phyloP scores from a whole-genome alignment of 2,113 vertebrate species.

The Sporophila hypoxantha region DNA sequence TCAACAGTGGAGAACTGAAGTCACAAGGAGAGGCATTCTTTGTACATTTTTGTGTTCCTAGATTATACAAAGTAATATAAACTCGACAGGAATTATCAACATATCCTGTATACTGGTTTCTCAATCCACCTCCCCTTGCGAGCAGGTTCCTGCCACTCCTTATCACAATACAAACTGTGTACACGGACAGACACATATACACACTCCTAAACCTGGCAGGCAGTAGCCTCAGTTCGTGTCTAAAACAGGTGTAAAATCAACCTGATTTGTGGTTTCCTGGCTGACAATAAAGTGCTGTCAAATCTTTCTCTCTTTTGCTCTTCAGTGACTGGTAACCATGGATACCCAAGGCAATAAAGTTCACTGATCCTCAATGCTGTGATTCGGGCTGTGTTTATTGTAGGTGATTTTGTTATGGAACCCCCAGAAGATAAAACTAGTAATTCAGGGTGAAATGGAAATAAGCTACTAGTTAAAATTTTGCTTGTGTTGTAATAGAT shows the following conservation, averaged over 20 bases:
- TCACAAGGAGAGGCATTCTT: background rate
- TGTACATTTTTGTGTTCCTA: background rate
- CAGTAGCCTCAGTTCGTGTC: background rate
- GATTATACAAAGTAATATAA: background rate
- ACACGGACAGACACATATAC: rapidly evolving
- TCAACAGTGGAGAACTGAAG: background rate
- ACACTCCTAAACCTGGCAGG: background rate
- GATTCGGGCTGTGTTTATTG: constrained; percentile 8
- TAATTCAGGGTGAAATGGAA: constrained; percentile 21
- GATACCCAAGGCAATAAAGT: constrained; percentile 10
- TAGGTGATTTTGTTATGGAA: background rate
- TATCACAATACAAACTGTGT: background rate
- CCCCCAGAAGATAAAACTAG: background rate
- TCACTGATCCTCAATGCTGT: background rate
- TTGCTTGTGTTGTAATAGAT: constrained; percentile 5
- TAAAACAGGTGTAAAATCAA: background rate
- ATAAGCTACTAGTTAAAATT: constrained; percentile 32
- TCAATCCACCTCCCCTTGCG: background rate
- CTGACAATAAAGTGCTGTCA: constrained; percentile 19
- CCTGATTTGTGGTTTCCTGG: constrained; percentile 15
- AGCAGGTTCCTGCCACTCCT: background rate
- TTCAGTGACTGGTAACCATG: constrained; percentile 21
- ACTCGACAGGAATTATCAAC: background rate
- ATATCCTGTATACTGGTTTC: background rate
- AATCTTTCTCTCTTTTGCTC: constrained; percentile 10